phyloP scores from a whole-genome alignment of 2,797 vertebrate species.

The Sebastes taczanowskii region DNA sequence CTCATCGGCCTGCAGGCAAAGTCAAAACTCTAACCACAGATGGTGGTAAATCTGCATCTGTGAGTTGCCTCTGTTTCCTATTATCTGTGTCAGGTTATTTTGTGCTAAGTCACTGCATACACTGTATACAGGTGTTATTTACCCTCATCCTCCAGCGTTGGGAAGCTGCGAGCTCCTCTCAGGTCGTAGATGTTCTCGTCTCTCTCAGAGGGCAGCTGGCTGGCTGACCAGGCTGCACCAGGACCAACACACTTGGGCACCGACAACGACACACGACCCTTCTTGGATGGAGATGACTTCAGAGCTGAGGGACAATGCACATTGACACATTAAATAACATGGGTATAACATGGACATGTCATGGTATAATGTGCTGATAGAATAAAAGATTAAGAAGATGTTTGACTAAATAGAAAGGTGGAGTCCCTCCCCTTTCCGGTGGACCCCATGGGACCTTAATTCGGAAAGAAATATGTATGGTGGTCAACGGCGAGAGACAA shows the following conservation, averaged over 20 bases:
- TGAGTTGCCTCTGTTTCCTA: background rate
- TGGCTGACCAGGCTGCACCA: conserved; percentile 91
- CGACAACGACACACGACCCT: conserved; percentile 90
- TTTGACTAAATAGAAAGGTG: background rate
- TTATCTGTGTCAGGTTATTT: background rate
- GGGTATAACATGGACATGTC: background rate
- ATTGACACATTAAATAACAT: background rate
- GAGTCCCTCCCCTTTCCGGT: no score
- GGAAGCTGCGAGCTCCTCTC: conserved; percentile 92
- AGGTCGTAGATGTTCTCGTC: conserved; percentile 93
- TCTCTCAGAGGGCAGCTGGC: conserved; percentile 91
- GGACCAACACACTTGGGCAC: conserved; percentile 88
- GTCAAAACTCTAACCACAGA: background rate
- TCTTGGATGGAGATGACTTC: conserved; percentile 98
- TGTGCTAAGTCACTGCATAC: background rate
- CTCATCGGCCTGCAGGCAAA: background rate
- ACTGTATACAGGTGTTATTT: conserved; percentile 7
- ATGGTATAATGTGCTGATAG: background rate
- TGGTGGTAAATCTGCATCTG: background rate
- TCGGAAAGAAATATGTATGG: no score
- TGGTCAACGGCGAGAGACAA: no score
- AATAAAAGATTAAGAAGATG: background rate
- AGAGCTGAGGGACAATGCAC: conserved; percentile 80
- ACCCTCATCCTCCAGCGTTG: conserved; percentile 97
- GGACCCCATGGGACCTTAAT: no score